Evolutionary conservation across 2,888 invertebrate species (phyloP), one percentile per base, ranked within the genome.

Genomic region (Drosophila testacea): DNA sequence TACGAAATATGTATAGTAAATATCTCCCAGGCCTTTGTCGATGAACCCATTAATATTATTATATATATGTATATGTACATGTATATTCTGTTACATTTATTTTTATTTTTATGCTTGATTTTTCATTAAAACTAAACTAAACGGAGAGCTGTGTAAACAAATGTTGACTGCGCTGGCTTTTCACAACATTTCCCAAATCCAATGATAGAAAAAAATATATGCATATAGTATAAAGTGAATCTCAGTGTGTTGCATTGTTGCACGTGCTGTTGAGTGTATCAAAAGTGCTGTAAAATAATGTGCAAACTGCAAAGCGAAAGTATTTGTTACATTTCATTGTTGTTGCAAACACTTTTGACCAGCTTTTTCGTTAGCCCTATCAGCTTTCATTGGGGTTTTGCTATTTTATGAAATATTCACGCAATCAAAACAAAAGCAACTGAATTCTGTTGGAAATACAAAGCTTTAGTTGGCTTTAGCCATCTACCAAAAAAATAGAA

Each of bases 61-160:
- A 55, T 54, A 48, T 54, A 46, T 73, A 30, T 44, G 48, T 73
- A 34, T 41, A 57, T 5, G 11, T 9, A 16, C 10, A 32, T 10
- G 16, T 39, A 42, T 47, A n/a, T 39, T 36, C 9, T 32, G 28
- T 28, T 38, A 32, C 28, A 38, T 59, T 54, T 46, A 41, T 32
- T 42, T 59, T 34, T 7, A 6, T 1, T 59, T 57, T 69, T 46
- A 34, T 10, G 28, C 39, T 30, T 69, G 61, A 50, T 47, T 64
- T 64, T 71, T 72, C 42, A 48, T 56, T 38, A 54, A 57, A 59
- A 64, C 77, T 56, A 72, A 48, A 44, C 46, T 55, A 48, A 72
- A 34, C 57, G 51, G 44, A 79, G 76, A 64, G 80, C 68, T 71
- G 54, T 61, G 65, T 60, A 79, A 84, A 82, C 77, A 84, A 79